Conservation (phyloP, 2,888 invertebrate species). For the Petrophora chlorosata region DNA sequence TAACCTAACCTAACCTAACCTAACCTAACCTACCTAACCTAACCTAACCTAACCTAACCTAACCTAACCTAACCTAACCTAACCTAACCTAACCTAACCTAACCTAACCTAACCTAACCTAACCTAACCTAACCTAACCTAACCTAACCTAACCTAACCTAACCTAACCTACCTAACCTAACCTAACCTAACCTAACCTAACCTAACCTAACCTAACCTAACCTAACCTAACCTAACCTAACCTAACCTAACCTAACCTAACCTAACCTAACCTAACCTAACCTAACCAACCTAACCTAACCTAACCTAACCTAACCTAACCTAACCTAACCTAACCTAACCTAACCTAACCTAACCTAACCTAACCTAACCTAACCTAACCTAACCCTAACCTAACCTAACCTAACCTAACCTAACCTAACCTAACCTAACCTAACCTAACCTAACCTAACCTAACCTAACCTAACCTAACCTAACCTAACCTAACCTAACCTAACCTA, state of each 20-base stretch:
- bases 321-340: constrained; percentile 26
- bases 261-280: constrained; percentile 39
- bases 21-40: no score
- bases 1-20: constrained; percentile 25
- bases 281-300: no score
- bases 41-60: constrained; percentile 17
- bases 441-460: constrained; percentile 8
- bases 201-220: constrained; percentile 36
- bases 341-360: constrained; percentile 33
- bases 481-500: constrained; percentile 10
- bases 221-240: constrained; percentile 36
- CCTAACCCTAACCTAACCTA: no score
- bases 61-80: constrained; percentile 17
- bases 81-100: constrained; percentile 17
- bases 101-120: constrained; percentile 18
- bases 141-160: constrained; percentile 16
- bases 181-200: constrained; percentile 29
- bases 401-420: constrained; percentile 10
- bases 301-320: constrained; percentile 38
- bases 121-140: constrained; percentile 16
- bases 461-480: constrained; percentile 10
- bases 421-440: constrained; percentile 6
- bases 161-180: no score
- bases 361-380: constrained; percentile 9
- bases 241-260: constrained; percentile 37